Base-by-base conservation (phyloP, 2,888 invertebrate species). In the Eristalinus aeneus region DNA sequence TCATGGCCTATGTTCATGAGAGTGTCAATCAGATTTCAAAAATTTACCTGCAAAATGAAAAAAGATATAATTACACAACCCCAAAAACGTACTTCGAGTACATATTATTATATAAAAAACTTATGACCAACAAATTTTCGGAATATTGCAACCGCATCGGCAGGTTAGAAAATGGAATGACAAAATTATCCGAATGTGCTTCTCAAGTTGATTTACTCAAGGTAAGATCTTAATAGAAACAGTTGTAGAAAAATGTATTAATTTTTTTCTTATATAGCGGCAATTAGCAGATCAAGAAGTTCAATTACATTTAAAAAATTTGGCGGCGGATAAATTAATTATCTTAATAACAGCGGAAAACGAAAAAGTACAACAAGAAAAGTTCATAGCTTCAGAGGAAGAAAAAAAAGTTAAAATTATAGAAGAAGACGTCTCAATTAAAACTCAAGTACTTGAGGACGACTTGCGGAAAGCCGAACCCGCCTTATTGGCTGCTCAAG, bases 1-100 rank as follows among this genome's bases (percentile, higher is more conserved):
- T 98, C 92, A 98, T 99, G 98, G 97, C 98, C 0, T 96, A 95
- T 91, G 97, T 97, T 0, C 98, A 99, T 91, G 95, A 95, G 77
- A 96, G 96, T 69, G 98, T 98, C 31, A 98, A 98, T 92, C 95
- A 96, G 86, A 96, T 97, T 94, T 98, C 98, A 0, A 94, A 94
- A 64, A 93, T 94, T 72, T 98, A 97, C 93, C 94, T 97, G 88
- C 94, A 94, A 89, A 98, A 97, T 91, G 98, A 99, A 90, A 95
- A 95, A 80, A 94, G 98, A 23, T 98, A 97, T 93, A 98, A 98
- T 93, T 99, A 99, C 93, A 98, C 98, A 8, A 99, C 98, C 2
- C 99, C 99, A 0, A 99, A 99, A 93, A 97, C 98, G n/a, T 99
- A 98, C 93, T 93, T 99, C 73, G 98, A 99, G 92, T 98, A 98